Evolutionary conservation across 2,888 invertebrate genomes (phyloP).

Genomic region (Troglohyphantes excavatus): DNA sequence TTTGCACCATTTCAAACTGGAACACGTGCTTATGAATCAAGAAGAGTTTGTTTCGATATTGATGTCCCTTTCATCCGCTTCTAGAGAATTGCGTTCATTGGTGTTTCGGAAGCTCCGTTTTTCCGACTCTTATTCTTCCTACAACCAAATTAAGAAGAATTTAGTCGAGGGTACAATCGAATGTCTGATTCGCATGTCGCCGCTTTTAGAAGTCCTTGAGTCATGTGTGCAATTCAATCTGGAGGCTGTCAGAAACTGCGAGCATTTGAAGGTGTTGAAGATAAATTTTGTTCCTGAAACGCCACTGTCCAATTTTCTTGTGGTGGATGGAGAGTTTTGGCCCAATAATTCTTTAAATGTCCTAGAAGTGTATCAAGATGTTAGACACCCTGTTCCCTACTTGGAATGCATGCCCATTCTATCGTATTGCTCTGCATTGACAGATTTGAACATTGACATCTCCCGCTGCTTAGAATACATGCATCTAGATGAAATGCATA

Average conservation of each 20-base stretch:
- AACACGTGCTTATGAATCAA: constrained; percentile 34
- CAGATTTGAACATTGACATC: constrained; percentile 46
- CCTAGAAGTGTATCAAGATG: constrained; percentile 50
- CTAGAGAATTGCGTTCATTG: constrained; percentile 30
- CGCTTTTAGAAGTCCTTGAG: constrained; percentile 34
- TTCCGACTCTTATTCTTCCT: constrained; percentile 20
- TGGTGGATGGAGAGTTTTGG: constrained; percentile 18
- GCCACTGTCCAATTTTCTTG: constrained; percentile 32
- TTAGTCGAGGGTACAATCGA: constrained; percentile 39
- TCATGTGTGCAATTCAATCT: constrained; percentile 58
- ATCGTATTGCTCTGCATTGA: constrained; percentile 30
- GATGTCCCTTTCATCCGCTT: constrained; percentile 44
- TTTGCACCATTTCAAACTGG: constrained; percentile 50
- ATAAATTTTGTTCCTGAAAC: constrained; percentile 48
- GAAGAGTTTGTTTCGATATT: constrained; percentile 59
- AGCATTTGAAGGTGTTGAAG: constrained; percentile 27
- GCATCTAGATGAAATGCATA: constrained; percentile 32
- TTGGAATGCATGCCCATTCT: constrained; percentile 25
- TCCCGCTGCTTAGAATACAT: constrained; percentile 39
- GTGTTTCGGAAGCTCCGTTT: constrained; percentile 36
- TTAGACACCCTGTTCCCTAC: constrained; percentile 26
- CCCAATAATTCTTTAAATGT: constrained; percentile 30
- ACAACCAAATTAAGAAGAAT: constrained; percentile 6
- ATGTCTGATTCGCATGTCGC: constrained; percentile 37
- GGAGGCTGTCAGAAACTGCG: constrained; percentile 19